These are phyloP conservation scores for Bujurquina vittata DNA, from an alignment of 2,113 vertebrate species.

Conservation along the genomic window DNA sequence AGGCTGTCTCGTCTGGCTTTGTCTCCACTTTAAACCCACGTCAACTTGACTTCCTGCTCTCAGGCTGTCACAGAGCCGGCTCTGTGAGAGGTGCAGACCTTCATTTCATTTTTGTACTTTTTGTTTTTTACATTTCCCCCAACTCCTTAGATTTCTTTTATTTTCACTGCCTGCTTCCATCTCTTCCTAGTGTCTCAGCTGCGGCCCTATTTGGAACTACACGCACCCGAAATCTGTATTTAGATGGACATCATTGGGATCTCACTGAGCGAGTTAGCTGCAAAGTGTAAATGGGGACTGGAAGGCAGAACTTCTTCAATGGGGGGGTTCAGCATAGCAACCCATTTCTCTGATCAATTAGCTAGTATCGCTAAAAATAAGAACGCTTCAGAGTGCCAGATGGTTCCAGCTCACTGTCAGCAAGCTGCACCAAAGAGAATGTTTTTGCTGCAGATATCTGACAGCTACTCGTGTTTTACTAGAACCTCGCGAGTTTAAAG, in stretches of 20 bases:
- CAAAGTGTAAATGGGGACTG: not conserved
- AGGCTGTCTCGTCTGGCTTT: slow-evolving; percentile 32
- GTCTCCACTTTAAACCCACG: slow-evolving; percentile 38
- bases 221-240: not conserved
- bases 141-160: not conserved
- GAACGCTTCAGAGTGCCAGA: not conserved
- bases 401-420: not conserved
- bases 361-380: not conserved
- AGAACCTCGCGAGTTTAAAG: not conserved
- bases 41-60: slow-evolving; percentile 46
- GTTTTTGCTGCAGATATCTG: not conserved
- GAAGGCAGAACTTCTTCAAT: not conserved
- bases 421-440: not conserved
- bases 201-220: not conserved
- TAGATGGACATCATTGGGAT: not conserved
- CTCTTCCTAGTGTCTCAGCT: not conserved
- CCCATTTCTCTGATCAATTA: not conserved
- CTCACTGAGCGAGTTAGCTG: not conserved
- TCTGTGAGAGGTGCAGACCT: not conserved
- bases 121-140: not conserved
- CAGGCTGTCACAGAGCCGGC: slow-evolving; percentile 10
- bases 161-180: not conserved
- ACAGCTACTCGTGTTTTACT: not conserved
- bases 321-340: not conserved
- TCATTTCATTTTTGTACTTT: not conserved